Evolutionary conservation across 2,888 invertebrate species (phyloP), one percentile per base, ranked within the genome.

Genomic region (Drosophila paucipuncta): DNA sequence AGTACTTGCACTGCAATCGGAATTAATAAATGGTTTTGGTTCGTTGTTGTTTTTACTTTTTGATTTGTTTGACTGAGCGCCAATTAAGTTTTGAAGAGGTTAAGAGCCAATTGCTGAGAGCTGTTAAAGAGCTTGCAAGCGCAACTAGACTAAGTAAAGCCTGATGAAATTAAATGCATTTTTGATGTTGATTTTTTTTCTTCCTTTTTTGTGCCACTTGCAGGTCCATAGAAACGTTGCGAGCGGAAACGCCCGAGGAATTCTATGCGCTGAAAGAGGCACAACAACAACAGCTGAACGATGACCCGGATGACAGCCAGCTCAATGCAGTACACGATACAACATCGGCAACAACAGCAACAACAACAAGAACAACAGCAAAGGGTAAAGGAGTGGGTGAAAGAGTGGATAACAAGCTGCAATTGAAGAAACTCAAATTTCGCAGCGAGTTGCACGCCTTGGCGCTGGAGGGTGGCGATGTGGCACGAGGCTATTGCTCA

Each of bases 401-500:
- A 39, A 59, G 67, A 76, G 61, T 35, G 55, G 57, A 25, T 16
- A 41, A 69, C 22, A 66, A 69, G 58, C 58, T 71, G 50, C 75
- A 86, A 53, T 64, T 90, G 67, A 88, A 91, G 74, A 89, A 91
- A 68, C 82, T 91, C 53, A 83, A 85, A 64, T 81, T 85, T 58
- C 78, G 69, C 64, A 91, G 91, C 47, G 92, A 92, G 77, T 78
- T 85, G 66, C 91, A 92, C 62, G 89, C 90, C n/a, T 65, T 92
- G 63, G 89, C 92, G 5, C 62, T 92, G 64, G 92, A 92, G 73
- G 92, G 92, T 33, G 91, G 91, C 73, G 92, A 91, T 57, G 87
- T 88, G 66, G 91, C 91, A 28, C 85, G 91, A 28, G 92, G 92
- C 59, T 92, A 92, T 74, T 92, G 92, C 64, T 92, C 92, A 60